phyloP scores from a whole-genome alignment of 2,888 invertebrate genomes.

The Branchinecta sandiegonensis region DNA sequence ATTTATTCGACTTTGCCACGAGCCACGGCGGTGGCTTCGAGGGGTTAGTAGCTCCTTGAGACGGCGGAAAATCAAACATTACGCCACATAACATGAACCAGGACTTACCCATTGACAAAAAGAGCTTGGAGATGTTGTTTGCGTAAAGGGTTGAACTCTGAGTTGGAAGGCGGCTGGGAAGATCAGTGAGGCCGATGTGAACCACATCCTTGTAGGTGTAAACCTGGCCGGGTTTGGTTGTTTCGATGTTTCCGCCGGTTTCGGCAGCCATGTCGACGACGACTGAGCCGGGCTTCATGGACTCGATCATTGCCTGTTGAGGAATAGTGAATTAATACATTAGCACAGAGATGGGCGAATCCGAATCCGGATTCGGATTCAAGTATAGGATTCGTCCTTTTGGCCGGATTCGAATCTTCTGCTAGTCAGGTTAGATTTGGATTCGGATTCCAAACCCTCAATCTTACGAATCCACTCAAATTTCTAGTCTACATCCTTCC shows the following conservation, averaged over 20 bases:
- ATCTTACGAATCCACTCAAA: no score
- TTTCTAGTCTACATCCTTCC: no score
- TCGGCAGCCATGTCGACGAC: conserved; percentile 79
- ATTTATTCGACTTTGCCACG: no score
- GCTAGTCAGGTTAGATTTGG: no score
- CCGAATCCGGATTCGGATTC: no score
- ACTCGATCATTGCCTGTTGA: conserved; percentile 52
- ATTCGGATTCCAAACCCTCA: no score
- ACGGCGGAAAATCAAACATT: not conserved
- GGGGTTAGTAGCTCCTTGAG: conserved; percentile 12
- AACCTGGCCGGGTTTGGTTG: conserved; percentile 60
- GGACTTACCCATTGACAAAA: conserved; percentile 56
- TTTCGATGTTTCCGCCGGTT: conserved; percentile 71
- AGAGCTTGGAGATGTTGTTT: conserved; percentile 77
- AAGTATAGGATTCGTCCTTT: no score
- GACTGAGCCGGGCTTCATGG: conserved; percentile 76
- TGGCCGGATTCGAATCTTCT: no score
- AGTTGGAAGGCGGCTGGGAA: conserved; percentile 68
- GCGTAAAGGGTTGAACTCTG: conserved; percentile 73
- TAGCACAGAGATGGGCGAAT: no score
- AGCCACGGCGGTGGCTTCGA: no score
- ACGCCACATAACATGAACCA: no score
- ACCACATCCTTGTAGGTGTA: conserved; percentile 60
- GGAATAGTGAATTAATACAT: not conserved
- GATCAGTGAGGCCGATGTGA: conserved; percentile 69